A percentile compares a stretch with the other conserved stretches of the same genome.
These are phyloP conservation scores for Holacanthella duospinosa DNA, from an alignment of 2,888 invertebrate genomes.

Conservation along the genomic window DNA sequence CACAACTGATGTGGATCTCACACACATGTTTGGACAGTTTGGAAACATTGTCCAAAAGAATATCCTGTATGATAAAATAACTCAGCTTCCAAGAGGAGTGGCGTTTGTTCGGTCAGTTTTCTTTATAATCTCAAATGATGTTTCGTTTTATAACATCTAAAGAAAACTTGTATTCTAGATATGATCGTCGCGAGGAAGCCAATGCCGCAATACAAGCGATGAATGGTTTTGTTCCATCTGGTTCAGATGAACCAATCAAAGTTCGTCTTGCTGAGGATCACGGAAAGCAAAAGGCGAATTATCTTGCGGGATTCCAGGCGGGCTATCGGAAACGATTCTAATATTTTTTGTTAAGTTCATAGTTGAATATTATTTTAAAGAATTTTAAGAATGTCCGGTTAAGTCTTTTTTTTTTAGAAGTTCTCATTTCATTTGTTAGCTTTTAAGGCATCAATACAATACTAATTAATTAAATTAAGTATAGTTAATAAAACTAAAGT, in stretches of 20 bases:
- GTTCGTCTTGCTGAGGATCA: conserved; percentile 81
- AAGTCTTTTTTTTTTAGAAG: too few relatives aligned
- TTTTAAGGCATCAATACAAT: neutral
- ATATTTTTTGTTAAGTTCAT: neutral
- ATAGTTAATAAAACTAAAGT: too few relatives aligned
- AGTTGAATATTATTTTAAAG: neutral
- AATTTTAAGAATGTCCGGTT: too few relatives aligned
- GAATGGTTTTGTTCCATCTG: conserved; percentile 74
- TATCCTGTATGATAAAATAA: conserved; percentile 76
- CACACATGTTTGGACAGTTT: conserved; percentile 74
- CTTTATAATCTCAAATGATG: neutral
- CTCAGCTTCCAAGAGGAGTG: conserved; percentile 76
- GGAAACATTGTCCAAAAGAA: conserved; percentile 87
- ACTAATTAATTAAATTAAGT: neutral
- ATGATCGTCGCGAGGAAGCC: conserved; percentile 76
- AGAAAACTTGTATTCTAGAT: too few relatives aligned
- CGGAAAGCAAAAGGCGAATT: conserved; percentile 67
- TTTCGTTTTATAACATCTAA: conserved; percentile 13
- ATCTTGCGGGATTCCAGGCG: conserved; percentile 59
- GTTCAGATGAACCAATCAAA: conserved; percentile 68
- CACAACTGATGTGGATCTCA: conserved; percentile 59
- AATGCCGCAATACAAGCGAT: conserved; percentile 76
- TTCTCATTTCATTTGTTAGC: neutral
- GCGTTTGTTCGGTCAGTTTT: conserved; percentile 72
- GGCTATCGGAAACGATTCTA: conserved; percentile 37